Conservation (phyloP, 1,140 invertebrate species). For the Cydia fagiglandana region DNA sequence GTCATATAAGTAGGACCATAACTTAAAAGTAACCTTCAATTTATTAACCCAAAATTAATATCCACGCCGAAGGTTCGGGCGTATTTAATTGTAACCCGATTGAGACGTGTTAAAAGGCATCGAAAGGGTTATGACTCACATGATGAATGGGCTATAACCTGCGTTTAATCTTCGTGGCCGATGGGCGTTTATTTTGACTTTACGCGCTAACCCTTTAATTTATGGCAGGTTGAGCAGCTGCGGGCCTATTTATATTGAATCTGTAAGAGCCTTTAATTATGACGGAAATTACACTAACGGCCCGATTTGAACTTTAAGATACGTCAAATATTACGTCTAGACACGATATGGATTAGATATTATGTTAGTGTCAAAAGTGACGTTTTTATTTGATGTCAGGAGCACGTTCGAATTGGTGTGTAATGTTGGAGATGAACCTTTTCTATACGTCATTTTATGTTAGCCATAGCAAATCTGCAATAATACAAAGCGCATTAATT, state of each 20-base stretch:
- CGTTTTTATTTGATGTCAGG: too few species aligned
- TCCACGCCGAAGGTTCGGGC: neutral
- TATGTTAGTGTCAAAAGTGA: too few species aligned
- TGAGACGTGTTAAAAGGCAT: conserved; percentile 35
- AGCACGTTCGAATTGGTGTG: too few species aligned
- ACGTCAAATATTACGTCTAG: too few species aligned
- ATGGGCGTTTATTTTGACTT: conserved; percentile 17
- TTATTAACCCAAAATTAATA: conserved; percentile 6
- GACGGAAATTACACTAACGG: neutral
- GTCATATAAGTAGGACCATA: neutral
- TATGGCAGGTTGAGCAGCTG: neutral
- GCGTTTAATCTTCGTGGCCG: conserved; percentile 23
- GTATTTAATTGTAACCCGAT: conserved; percentile 37
- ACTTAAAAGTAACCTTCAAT: neutral
- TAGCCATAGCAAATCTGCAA: too few species aligned
- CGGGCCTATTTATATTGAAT: neutral
- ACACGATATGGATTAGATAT: too few species aligned
- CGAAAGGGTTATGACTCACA: conserved; percentile 12
- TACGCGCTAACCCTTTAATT: neutral
- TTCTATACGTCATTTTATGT: too few species aligned
- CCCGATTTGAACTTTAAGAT: too few species aligned
- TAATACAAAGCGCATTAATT: too few species aligned
- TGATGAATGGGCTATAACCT: conserved; percentile 32
- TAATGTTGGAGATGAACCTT: too few species aligned
- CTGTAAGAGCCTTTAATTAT: neutral